phyloP scores from a whole-genome alignment of 2,888 invertebrate species.

The Syrista parreyssii region DNA sequence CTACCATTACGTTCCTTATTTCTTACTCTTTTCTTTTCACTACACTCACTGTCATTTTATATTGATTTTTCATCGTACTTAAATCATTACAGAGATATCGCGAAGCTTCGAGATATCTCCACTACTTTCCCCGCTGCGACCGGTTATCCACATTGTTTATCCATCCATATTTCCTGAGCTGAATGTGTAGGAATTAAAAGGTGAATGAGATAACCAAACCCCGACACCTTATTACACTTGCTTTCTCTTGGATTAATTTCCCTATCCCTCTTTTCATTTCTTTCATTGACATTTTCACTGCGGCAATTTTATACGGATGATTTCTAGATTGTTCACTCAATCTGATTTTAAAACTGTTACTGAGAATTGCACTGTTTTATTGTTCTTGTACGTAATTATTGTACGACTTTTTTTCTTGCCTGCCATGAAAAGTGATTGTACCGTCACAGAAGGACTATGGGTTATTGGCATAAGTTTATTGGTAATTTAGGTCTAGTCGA shows the following conservation, averaged over 20 bases:
- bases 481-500: not conserved
- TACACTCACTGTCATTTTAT: not conserved
- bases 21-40: not conserved
- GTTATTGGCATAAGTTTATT: not conserved
- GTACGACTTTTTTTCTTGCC: not conserved
- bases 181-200: not conserved
- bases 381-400: not conserved
- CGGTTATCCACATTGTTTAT: not conserved
- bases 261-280: not conserved
- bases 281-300: not conserved
- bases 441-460: not conserved
- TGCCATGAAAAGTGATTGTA: not conserved
- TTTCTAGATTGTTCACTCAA: not conserved
- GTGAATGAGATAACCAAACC: not conserved
- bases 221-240: not conserved
- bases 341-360: not conserved
- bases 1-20: not conserved
- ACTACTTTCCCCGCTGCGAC: not conserved
- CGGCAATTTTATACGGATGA: not conserved
- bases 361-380: not conserved
- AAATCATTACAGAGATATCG: not conserved
- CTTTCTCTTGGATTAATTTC: not conserved
- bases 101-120: not conserved
- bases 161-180: not conserved
- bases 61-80: conserved; percentile 4